phyloP scores from a whole-genome alignment of 2,888 invertebrate genomes.

The Balanococcus diminutus region DNA sequence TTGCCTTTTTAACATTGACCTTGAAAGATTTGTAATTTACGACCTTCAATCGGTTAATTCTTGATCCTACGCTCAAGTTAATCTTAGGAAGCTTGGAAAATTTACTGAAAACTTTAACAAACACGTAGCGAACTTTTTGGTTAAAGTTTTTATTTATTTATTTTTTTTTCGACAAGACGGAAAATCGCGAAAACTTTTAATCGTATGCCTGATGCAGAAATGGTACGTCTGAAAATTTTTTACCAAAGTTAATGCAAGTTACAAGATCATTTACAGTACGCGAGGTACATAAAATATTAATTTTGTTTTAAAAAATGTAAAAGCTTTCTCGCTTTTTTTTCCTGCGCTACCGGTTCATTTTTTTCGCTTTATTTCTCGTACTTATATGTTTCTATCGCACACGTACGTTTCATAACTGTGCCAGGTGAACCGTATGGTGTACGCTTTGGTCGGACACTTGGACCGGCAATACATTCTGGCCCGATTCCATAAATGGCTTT shows the following conservation, averaged over 20 bases:
- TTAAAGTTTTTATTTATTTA: constrained; percentile 35
- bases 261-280: constrained; percentile 42
- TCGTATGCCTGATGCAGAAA: constrained; percentile 43
- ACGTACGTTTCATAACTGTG: neutral
- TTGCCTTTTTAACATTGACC: constrained; percentile 18
- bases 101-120: constrained; percentile 37
- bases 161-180: constrained; percentile 23
- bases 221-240: constrained; percentile 20
- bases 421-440: neutral
- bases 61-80: constrained; percentile 34
- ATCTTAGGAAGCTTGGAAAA: constrained; percentile 33
- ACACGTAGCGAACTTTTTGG: constrained; percentile 32
- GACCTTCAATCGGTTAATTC: constrained; percentile 33
- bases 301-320: constrained; percentile 30
- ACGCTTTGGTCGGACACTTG: neutral
- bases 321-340: constrained; percentile 37
- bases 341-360: neutral
- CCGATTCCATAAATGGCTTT: neutral
- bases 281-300: constrained; percentile 43
- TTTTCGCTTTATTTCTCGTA: neutral
- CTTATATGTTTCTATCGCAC: neutral
- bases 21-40: constrained; percentile 36
- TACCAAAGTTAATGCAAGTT: constrained; percentile 22
- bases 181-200: constrained; percentile 40
- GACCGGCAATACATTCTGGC: neutral